A percentile compares a stretch with the other conserved stretches of the same genome.
phyloP scores from a whole-genome alignment of 2,797 vertebrate species.

The Pseudocheirus occidentalis region DNA sequence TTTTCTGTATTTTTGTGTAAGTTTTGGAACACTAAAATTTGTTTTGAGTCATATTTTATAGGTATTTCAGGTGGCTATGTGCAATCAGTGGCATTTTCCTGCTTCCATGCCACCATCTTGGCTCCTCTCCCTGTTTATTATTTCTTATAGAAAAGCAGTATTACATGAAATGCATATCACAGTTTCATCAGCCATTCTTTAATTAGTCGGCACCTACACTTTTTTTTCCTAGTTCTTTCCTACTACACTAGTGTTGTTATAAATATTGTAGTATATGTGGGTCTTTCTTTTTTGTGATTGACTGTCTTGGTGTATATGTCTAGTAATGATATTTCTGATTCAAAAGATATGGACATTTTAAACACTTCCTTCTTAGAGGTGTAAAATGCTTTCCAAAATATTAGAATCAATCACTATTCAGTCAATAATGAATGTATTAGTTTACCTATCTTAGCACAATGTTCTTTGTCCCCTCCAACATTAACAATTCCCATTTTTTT shows the following conservation, averaged over 20 bases:
- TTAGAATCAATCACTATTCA: not conserved
- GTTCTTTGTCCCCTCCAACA: not conserved
- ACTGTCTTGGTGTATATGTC: not conserved
- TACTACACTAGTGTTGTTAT: not conserved
- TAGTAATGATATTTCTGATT: not conserved
- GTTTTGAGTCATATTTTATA: too few species aligned
- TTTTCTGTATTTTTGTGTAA: too few species aligned
- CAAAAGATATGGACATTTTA: not conserved
- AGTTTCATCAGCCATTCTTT: not conserved
- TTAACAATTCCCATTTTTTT: not conserved
- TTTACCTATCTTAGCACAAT: not conserved
- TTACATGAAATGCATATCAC: not conserved
- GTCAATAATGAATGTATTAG: not conserved
- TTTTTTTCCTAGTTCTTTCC: not conserved
- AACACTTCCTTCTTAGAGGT: not conserved
- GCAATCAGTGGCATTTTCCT: too few species aligned
- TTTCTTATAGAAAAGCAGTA: not conserved
- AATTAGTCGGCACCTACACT: not conserved
- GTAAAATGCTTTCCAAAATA: not conserved
- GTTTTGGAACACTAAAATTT: too few species aligned
- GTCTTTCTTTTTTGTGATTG: not conserved
- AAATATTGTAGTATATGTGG: not conserved
- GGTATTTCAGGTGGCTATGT: too few species aligned
- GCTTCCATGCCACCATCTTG: too few species aligned
- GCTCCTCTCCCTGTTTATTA: too few species aligned